These are phyloP conservation scores for Gallinago solitaria DNA, from an alignment of 2,797 vertebrate genomes.

Conservation along the genomic window DNA sequence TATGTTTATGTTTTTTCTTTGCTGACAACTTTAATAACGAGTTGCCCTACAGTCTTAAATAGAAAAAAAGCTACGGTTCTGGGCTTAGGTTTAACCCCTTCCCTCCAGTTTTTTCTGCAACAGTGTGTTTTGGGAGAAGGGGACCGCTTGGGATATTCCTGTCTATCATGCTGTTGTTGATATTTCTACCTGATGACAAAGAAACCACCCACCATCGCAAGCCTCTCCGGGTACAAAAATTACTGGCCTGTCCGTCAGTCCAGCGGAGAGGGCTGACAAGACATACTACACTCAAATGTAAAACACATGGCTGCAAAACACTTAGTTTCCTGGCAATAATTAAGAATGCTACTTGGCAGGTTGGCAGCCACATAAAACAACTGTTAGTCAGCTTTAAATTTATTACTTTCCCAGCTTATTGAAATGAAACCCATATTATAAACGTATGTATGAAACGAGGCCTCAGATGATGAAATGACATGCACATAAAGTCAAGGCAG, in stretches of 20 bases:
- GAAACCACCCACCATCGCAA: slow-evolving; percentile 71
- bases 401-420: slow-evolving; percentile 80
- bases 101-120: slow-evolving; percentile 9
- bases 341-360: slow-evolving; percentile 83
- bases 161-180: slow-evolving; percentile 49
- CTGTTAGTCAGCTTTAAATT: slow-evolving; percentile 79
- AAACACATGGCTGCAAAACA: slow-evolving; percentile 83
- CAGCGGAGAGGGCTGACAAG: slow-evolving; percentile 77
- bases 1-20: not conserved
- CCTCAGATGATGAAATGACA: slow-evolving; percentile 67
- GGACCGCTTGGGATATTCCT: slow-evolving; percentile 23
- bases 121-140: slow-evolving; percentile 7
- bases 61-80: slow-evolving; percentile 46
- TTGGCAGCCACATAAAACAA: slow-evolving; percentile 84
- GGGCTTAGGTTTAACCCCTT: slow-evolving; percentile 61
- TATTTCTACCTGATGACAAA: slow-evolving; percentile 68
- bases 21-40: slow-evolving; percentile 22
- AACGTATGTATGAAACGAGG: slow-evolving; percentile 71
- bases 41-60: not conserved
- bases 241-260: slow-evolving; percentile 75
- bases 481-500: slow-evolving; percentile 56
- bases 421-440: slow-evolving; percentile 81
- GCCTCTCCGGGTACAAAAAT: slow-evolving; percentile 44
- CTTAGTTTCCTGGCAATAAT: slow-evolving; percentile 85
- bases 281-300: slow-evolving; percentile 81